Conservation (phyloP, 64 coral and sea anemone species). For the Platygyra sinensis region DNA sequence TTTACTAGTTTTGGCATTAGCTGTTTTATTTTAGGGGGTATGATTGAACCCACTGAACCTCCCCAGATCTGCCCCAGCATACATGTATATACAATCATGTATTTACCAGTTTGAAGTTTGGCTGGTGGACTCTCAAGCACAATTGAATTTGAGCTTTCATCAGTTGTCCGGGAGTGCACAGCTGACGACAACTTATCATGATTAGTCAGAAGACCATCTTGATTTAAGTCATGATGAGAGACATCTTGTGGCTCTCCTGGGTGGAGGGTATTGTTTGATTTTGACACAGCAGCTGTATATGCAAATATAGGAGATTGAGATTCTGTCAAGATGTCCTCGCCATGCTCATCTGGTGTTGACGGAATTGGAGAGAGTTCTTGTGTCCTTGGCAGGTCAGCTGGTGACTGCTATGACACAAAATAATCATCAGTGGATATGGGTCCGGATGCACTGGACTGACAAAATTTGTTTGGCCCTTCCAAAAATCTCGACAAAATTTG, state of each 20-base stretch:
- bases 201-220: not conserved
- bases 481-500: no score
- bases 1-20: no score
- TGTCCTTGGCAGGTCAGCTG: not conserved
- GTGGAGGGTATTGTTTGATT: not conserved
- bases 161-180: not conserved
- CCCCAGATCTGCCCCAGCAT: no score
- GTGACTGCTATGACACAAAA: not conserved
- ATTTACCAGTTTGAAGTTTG: not conserved
- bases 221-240: not conserved
- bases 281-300: not conserved
- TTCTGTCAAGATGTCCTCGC: not conserved
- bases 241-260: not conserved
- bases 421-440: not conserved
- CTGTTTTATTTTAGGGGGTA: no score
- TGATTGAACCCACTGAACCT: no score
- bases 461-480: no score
- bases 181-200: not conserved
- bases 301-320: not conserved
- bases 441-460: no score
- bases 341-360: not conserved
- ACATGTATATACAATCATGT: no score
- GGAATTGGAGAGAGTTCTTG: slow-evolving; percentile 21
- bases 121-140: not conserved
- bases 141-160: slow-evolving; percentile 21